Evolutionary conservation across 2,888 invertebrate genomes (phyloP).

Genomic region (Zhuqinia jingwanae): DNA sequence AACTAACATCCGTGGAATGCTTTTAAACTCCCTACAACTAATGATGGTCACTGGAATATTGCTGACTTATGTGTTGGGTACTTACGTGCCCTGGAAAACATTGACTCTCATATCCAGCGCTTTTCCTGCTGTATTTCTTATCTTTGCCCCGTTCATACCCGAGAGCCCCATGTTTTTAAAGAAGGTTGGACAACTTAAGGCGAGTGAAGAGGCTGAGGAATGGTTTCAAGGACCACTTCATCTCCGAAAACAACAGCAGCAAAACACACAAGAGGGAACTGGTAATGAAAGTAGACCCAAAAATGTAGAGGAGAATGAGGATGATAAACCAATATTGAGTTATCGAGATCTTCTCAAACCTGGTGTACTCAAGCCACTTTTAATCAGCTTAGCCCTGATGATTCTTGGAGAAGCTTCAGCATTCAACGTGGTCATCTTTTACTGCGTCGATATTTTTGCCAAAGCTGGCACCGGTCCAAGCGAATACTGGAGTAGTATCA

Average conservation of each 20-base stretch:
- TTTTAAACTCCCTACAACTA: constrained; percentile 93
- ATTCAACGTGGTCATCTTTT: constrained; percentile 92
- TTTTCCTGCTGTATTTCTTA: constrained; percentile 87
- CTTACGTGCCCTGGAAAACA: constrained; percentile 84
- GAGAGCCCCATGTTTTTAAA: constrained; percentile 86
- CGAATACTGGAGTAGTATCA: constrained; percentile 84
- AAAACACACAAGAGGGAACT: no score
- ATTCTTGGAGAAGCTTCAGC: constrained; percentile 92
- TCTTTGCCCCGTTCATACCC: constrained; percentile 91
- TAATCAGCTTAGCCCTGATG: constrained; percentile 89
- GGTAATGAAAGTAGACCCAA: not conserved
- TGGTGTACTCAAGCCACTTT: constrained; percentile 87
- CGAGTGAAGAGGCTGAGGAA: constrained; percentile 86
- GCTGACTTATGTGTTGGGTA: constrained; percentile 86
- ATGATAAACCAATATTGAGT: constrained; percentile 21
- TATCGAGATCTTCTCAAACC: constrained; percentile 85
- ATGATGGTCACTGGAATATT: constrained; percentile 83
- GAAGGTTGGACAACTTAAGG: constrained; percentile 83
- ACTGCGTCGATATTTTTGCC: constrained; percentile 87
- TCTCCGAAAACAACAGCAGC: no score
- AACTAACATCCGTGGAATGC: constrained; percentile 89
- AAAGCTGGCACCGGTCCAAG: constrained; percentile 85
- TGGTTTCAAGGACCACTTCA: constrained; percentile 89
- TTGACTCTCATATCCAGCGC: constrained; percentile 86
- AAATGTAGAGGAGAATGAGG: not conserved